Conservation (phyloP, 2,797 vertebrate genomes). For the Siniperca scherzeri region DNA sequence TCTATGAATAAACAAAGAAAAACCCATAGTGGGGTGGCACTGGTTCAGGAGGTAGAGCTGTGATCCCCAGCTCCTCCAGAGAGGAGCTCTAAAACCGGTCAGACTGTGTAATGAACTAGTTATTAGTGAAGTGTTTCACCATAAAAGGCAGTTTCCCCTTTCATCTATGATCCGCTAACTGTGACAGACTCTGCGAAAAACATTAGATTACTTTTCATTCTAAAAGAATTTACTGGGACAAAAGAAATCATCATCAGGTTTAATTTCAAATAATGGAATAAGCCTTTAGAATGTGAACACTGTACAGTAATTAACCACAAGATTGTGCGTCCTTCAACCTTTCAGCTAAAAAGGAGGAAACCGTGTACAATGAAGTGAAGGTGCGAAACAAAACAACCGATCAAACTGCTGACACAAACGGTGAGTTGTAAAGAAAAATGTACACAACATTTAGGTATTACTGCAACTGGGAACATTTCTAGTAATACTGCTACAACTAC, state of each 20-base stretch:
- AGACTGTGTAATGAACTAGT: too few species aligned
- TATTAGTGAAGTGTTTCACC: not conserved
- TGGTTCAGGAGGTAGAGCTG: too few species aligned
- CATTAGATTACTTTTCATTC: too few species aligned
- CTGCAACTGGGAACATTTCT: not conserved
- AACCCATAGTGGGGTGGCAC: too few species aligned
- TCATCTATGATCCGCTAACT: not conserved
- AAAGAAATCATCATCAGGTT: too few species aligned
- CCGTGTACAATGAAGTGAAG: conserved; percentile 65
- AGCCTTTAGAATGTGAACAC: not conserved
- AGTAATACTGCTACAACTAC: not conserved
- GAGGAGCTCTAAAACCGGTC: too few species aligned
- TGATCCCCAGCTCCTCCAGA: too few species aligned
- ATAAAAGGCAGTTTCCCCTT: not conserved
- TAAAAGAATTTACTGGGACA: too few species aligned
- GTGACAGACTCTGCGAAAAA: not conserved
- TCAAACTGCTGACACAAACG: not conserved
- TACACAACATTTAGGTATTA: not conserved
- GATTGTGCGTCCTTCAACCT: not conserved
- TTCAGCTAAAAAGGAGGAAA: conserved; percentile 43
- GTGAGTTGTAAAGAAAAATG: conserved; percentile 16
- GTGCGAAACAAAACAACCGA: not conserved
- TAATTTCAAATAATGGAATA: not conserved
- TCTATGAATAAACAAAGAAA: too few species aligned
- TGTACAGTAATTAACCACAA: not conserved